phyloP scores from a whole-genome alignment of 2,888 invertebrate species.

The Noctua pronuba region DNA sequence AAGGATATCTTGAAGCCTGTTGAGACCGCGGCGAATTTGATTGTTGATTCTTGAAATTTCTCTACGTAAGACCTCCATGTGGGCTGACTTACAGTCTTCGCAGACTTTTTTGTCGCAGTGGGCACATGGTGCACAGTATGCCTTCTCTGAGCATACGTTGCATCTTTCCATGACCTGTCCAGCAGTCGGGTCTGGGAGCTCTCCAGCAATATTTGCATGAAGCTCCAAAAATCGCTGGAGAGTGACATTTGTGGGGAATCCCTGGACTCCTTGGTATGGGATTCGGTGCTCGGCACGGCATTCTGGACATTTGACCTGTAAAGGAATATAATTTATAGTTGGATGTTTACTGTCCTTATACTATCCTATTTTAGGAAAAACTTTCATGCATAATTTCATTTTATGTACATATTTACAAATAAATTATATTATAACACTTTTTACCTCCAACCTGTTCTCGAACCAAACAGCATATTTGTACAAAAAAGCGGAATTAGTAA shows the following conservation, averaged over 20 bases:
- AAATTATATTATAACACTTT: background rate
- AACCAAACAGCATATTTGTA: slow-evolving; percentile 24
- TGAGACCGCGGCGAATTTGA: slow-evolving; percentile 96
- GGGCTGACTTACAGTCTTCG: slow-evolving; percentile 98
- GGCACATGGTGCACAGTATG: slow-evolving; percentile 96
- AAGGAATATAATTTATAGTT: slow-evolving; percentile 54
- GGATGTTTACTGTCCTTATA: background rate
- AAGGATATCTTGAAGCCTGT: slow-evolving; percentile 96
- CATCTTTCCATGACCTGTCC: slow-evolving; percentile 98
- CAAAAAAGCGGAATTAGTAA: slow-evolving; percentile 43
- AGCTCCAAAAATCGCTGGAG: slow-evolving; percentile 98
- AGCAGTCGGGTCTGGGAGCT: slow-evolving; percentile 97
- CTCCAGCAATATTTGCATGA: slow-evolving; percentile 97
- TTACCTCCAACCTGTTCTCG: slow-evolving; percentile 31
- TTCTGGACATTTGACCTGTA: slow-evolving; percentile 98
- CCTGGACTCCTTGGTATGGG: slow-evolving; percentile 98
- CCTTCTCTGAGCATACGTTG: slow-evolving; percentile 97
- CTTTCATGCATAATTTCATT: slow-evolving; percentile 37
- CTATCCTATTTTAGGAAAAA: background rate
- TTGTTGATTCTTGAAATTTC: slow-evolving; percentile 97
- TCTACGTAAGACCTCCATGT: slow-evolving; percentile 98
- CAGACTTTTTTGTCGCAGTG: slow-evolving; percentile 99
- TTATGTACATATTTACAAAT: slow-evolving; percentile 27
- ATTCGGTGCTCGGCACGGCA: slow-evolving; percentile 99
- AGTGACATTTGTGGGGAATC: slow-evolving; percentile 99